A percentile compares a stretch with the other conserved stretches of the same genome.
phyloP scores from a whole-genome alignment of 2,113 vertebrate species.

The Periophthalmodon schlosseri region DNA sequence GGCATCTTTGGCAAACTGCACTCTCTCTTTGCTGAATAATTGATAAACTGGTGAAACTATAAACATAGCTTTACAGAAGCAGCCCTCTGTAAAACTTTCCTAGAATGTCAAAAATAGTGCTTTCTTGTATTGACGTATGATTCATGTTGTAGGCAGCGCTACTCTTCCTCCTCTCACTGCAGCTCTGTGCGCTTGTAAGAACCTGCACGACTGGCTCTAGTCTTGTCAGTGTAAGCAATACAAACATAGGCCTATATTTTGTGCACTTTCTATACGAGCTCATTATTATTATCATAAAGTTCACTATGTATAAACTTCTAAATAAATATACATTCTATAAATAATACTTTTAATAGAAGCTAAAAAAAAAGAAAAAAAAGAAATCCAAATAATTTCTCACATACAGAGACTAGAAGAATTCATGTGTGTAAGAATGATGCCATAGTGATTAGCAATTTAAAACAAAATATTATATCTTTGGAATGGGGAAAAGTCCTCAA shows the following conservation, averaged over 20 bases:
- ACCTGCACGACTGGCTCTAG: background rate
- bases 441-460: too few relatives aligned
- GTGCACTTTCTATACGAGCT: too few relatives aligned
- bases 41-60: slow-evolving; percentile 54
- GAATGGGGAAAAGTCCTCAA: too few relatives aligned
- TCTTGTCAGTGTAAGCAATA: slow-evolving; percentile 7
- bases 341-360: too few relatives aligned
- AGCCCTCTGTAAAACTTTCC: slow-evolving; percentile 43
- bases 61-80: slow-evolving; percentile 61
- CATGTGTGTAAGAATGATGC: too few relatives aligned
- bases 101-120: slow-evolving; percentile 44
- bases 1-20: slow-evolving; percentile 51
- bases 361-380: too few relatives aligned
- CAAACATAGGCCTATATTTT: background rate
- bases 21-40: slow-evolving; percentile 68
- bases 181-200: slow-evolving; percentile 9
- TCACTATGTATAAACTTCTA: too few relatives aligned
- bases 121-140: slow-evolving; percentile 34
- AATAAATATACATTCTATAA: too few relatives aligned
- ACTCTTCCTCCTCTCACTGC: slow-evolving; percentile 12
- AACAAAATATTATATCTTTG: too few relatives aligned
- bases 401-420: too few relatives aligned
- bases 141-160: slow-evolving; percentile 10
- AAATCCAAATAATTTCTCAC: too few relatives aligned
- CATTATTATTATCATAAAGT: background rate